Base-by-base conservation (phyloP, 2,888 invertebrate genomes). In the Heliconius ismenius region DNA sequence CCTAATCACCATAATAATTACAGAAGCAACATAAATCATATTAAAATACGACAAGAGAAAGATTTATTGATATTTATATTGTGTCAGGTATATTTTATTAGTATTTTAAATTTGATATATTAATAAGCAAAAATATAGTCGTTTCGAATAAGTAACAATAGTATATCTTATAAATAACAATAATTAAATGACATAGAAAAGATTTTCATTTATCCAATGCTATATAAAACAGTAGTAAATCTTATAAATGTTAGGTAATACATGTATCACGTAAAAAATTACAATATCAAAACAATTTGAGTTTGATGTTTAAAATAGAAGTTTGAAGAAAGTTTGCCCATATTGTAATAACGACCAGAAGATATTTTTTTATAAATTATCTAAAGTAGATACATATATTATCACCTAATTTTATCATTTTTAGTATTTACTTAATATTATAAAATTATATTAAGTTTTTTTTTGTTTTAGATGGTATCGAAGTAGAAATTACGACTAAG, bases 401-500 rank as follows among this genome's bases (percentile, higher is more conserved):
- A 11, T 2, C 2, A 10, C 11, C 36, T 39, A 39, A 0, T 32
- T 39, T 11, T 39, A 39, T 11, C 11, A 39, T 39, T 39, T 39
- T 39, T 39, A 39, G 39, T 0, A 26, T 62, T 21, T 2, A 49
- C 0, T 21, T 49, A 21, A 49, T 18, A 64, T 21, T 64, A n/a
- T 32, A n/a, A 65, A 43, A 15, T 15, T 43, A 49, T 18, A 49
- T 18, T 49, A 36, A n/a, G 0, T 3, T 58, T 24, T 32, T 32
- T 58, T 58, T 58, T 32, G 7, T 80, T 81, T 15, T 86, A 94
- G 94, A 86, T 76, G 89, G 90, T 76, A 85, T 91, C 43, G 87
- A 88, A 76, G 90, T 94, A 2, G 82, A 82, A 28, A 90, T 94
- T 49, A 85, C 85, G 65, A 87, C 89, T 81, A 90, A 87, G 76